These are phyloP conservation scores for Stenolophus ochropezus DNA, from an alignment of 2,888 invertebrate species.

Conservation along the genomic window DNA sequence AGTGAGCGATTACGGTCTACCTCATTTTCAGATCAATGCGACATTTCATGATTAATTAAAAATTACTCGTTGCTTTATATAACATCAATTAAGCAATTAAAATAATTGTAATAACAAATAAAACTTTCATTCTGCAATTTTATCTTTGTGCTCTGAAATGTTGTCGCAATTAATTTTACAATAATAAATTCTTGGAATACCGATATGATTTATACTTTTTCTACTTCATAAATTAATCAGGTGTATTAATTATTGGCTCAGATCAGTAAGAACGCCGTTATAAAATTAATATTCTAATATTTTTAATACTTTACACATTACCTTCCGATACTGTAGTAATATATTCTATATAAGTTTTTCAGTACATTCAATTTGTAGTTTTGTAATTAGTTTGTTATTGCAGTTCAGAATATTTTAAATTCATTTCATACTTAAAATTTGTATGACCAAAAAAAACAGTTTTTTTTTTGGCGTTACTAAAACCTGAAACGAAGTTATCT, in stretches of 20 bases:
- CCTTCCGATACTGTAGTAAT: no score
- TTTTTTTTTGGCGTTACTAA: no score
- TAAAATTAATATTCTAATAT: no score
- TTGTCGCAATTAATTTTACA: background rate
- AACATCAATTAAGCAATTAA: slow-evolving; percentile 36
- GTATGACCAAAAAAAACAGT: no score
- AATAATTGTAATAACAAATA: slow-evolving; percentile 16
- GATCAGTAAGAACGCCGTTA: background rate
- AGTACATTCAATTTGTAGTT: no score
- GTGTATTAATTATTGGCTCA: background rate
- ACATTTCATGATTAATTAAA: slow-evolving; percentile 37
- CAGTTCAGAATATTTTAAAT: no score
- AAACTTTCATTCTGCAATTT: slow-evolving; percentile 26
- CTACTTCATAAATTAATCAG: background rate
- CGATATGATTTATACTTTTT: background rate
- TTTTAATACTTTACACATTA: no score
- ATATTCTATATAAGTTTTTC: no score
- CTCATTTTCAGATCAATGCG: slow-evolving; percentile 24
- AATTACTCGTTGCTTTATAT: slow-evolving; percentile 17
- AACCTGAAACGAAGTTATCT: no score
- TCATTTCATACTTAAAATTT: no score
- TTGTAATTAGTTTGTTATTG: no score
- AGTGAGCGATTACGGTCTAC: slow-evolving; percentile 19
- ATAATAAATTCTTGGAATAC: background rate
- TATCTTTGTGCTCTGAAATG: background rate